Evolutionary conservation across 2,113 vertebrate species (phyloP), one percentile per base, ranked within the genome.

Genomic region (Rissa tridactyla): DNA sequence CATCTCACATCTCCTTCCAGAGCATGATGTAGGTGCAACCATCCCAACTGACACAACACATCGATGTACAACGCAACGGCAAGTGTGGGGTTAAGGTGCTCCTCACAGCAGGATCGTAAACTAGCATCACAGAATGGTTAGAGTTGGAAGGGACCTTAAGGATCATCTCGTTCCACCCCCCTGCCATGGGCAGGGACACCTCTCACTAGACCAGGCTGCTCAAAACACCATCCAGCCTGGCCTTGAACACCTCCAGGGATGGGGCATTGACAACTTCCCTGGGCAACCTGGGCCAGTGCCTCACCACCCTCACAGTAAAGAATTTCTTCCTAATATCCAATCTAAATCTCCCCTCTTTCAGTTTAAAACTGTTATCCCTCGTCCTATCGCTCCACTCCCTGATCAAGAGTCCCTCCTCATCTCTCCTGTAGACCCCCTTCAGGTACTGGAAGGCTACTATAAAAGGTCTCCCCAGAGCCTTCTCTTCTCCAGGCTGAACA

Each of bases 61-160:
- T 18, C 1, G 3, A 47, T 4, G n/a, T 11, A 12, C 27, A 30
- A 42, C 0, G 2, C 46, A 8, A 44, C 2, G 3, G 36, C 2
- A 4, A 75, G 10, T 0, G 23, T 7, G 36, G 36, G 38, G 61
- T 47, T 22, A 17, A 26, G 19, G 5, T 9, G 23, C 12, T 80
- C 29, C 21, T 58, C 15, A 1, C 42, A 38, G 60, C 64, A 66
- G 64, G 40, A 30, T 25, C 15, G 4, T 7, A 38, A 23, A 62
- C 27, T 14, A 60, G 32, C 22, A n/a, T 25, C 23, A 62, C 6
- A 62, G 36, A 62, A 62, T 26, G 23, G 60, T 38, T 17, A 11
- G 23, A 4, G 36, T 38, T 62, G 60, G 15, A 26, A 62, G 10
- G 36, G 36, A 38, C 36, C 60, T 62, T 62, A 12, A 62, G 38